Base-by-base conservation (phyloP, 2,797 vertebrate genomes). In the Brachyrhaphis roseni region DNA sequence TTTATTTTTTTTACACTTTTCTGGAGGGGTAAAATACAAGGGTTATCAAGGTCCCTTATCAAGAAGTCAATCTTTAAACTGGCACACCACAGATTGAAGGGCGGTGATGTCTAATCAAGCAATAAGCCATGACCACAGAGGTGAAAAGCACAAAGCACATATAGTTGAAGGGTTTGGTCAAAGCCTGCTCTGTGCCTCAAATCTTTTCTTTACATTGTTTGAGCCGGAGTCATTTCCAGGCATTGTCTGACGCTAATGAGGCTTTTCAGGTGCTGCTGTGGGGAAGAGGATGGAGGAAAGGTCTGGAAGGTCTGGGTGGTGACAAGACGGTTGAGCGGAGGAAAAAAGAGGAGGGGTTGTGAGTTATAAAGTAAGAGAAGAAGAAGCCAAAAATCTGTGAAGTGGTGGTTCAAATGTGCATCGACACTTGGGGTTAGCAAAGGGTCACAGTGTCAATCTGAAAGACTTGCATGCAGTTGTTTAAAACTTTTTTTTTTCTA, bases 211-310 rank as follows among this genome's bases (percentile, higher is more conserved):
- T 82, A 28, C 81, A 59, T 49, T 81, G 66, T 72, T 75, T 46
- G 28, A 78, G 78, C 78, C 46, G 41, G 28, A 77, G 86, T 77
- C 78, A 91, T 87, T 95, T 96, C 95, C 95, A 94, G 82, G 75
- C 64, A 95, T 95, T 96, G 95, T 96, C 85, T 0, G 13, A 51
- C n/a, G 82, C 83, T 71, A 84, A 57, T 78, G 75, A 89, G 83
- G 77, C 51, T 71, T 46, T 82, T 86, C 94, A 95, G 95, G 93
- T 96, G 93, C 53, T 47, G 64, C 75, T 84, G 77, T 43, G 57
- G 11, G 79, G 46, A 71, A 70, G 80, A 10, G 82, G 62, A 51
- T 1, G 41, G 41, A 82, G 87, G 66, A 78, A 74, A 70, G 57
- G 66, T 75, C 36, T 57, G 55, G 77, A 75, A 66, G 64, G 70